Conservation (phyloP, 2,888 invertebrate species). For the Cataglyphis altisquamis region DNA sequence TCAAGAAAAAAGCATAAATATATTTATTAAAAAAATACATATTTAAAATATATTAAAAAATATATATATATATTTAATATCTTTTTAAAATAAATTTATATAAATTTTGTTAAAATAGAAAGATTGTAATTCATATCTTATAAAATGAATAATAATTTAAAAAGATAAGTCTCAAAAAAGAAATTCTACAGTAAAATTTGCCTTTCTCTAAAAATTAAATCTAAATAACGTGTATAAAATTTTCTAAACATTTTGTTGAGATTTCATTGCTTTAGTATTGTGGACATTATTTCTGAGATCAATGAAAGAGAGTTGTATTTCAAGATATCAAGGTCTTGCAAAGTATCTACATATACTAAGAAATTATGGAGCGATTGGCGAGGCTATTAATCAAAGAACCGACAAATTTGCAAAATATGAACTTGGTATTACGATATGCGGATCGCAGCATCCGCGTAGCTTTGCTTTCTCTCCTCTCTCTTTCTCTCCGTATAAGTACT, state of each 20-base stretch:
- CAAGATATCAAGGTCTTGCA: background rate
- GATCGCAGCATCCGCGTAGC: constrained; percentile 26
- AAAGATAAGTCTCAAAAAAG: background rate
- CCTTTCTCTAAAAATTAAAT: background rate
- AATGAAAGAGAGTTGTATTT: background rate
- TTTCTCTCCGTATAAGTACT: constrained; percentile 13
- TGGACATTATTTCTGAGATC: background rate
- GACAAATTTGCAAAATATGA: constrained; percentile 1
- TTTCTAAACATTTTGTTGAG: background rate
- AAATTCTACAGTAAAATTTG: background rate
- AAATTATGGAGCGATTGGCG: background rate
- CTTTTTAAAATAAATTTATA: background rate
- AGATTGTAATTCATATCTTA: background rate
- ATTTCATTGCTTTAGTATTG: background rate
- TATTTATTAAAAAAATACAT: background rate
- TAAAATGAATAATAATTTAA: background rate
- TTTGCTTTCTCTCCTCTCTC: constrained; percentile 35
- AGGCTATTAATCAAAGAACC: constrained; percentile 19
- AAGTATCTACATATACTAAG: background rate
- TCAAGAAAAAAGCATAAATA: background rate
- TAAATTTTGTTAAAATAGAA: background rate
- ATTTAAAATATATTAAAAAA: no score
- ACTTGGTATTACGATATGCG: constrained; percentile 22
- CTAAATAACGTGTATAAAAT: background rate
- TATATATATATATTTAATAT: background rate